Base-by-base conservation (phyloP, 1,140 invertebrate species). In the Parapsyche elsis region DNA sequence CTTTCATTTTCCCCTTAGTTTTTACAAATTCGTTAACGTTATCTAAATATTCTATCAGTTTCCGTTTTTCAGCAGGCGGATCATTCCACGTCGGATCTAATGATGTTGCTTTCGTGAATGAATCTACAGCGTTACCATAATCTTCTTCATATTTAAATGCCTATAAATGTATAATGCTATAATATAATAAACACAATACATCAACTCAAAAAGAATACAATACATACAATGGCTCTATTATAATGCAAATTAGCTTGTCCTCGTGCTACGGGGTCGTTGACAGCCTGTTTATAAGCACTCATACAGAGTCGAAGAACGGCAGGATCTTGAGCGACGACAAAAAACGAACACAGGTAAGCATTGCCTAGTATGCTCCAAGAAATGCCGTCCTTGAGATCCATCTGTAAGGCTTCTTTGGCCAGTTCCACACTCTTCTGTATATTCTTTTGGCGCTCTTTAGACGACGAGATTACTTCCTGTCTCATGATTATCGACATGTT, bases 291-390 rank as follows among this genome's bases (percentile, higher is more conserved):
- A 86, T 97, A 97, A 1, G 95, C 94, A 84, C 93, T 93, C 88
- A 96, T 92, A 81, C 93, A 94, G 76, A 92, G 90, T 84, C 94
- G 94, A 45, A 96, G 87, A 0, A 90, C 92, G 67, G 91, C 90
- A 5, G 94, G 93, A 85, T 94, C 93, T 87, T 96, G 94, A 53
- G 92, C 90, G 64, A 93, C 88, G 67, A 91, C 91, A 87, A 97
- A 97, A 87, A 94, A 97, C 64, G 92, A 91, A 70, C 94, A 94
- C 53, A 97, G 88, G 86, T 96, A 94, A 0, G 95, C 94, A 90
- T 97, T 97, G 19, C 95, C 96, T 59, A 97, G 88, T 81, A 96
- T 92, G 78, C 92, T 90, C 96, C 96, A 97, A 0, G 95, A 97
- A 14, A 91, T 89, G 14, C 95, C 95, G 90, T 98, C 96, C 71